phyloP scores from a whole-genome alignment of 2,888 invertebrate genomes.

The Lasioglossum lativentre region DNA sequence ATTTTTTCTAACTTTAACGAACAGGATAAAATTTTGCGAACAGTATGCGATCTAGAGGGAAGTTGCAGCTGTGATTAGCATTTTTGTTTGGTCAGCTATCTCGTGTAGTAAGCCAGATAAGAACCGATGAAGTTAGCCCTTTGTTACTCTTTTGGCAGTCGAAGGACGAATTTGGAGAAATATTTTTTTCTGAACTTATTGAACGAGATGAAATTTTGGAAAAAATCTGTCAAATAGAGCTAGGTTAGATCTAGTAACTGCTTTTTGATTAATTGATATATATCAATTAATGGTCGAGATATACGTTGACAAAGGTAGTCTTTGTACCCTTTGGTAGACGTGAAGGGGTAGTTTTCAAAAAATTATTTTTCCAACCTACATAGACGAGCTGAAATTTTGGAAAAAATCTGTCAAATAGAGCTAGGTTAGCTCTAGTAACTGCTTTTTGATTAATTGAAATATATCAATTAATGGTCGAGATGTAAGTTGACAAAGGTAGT shows the following conservation, averaged over 20 bases:
- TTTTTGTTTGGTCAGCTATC: background rate
- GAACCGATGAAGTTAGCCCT: background rate
- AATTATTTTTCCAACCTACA: background rate
- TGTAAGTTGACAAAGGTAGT: too few species aligned
- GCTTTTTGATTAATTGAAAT: too few species aligned
- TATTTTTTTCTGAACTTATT: background rate
- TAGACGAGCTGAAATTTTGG: background rate
- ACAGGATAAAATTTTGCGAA: background rate
- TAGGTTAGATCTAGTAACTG: background rate
- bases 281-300: background rate
- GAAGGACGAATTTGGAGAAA: background rate
- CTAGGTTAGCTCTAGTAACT: background rate
- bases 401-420: background rate
- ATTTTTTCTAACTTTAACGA: background rate
- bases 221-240: background rate
- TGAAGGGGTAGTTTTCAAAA: background rate
- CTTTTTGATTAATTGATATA: background rate
- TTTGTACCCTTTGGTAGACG: background rate
- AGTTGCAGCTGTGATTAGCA: background rate
- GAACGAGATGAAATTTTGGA: background rate
- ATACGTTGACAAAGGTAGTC: background rate
- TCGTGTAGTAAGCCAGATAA: background rate
- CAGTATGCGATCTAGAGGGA: background rate
- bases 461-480: too few species aligned
- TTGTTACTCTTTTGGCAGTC: background rate